These are phyloP conservation scores for Tetraodon nigroviridis DNA, from an alignment of 2,113 vertebrate genomes.

Conservation along the genomic window DNA sequence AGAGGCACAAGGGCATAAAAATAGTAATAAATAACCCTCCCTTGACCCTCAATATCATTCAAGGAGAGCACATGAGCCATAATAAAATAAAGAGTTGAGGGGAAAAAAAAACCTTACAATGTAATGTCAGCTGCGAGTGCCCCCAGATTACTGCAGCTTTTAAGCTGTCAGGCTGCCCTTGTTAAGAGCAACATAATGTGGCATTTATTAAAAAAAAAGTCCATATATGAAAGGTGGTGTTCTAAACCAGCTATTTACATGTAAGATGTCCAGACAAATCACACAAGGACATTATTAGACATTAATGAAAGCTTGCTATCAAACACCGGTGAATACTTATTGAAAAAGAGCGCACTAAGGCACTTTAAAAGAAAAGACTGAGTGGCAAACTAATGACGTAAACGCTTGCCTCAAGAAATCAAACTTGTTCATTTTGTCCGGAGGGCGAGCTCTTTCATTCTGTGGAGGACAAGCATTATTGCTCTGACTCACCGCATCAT, in stretches of 20 bases:
- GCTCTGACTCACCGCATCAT: conserved; percentile 1
- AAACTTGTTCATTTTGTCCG: conserved; percentile 4
- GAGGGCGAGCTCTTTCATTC: conserved; percentile 24
- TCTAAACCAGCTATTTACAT: conserved; percentile 52
- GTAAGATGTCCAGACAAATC: conserved; percentile 49
- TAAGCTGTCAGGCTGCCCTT: conserved; percentile 28
- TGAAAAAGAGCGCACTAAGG: conserved; percentile 37
- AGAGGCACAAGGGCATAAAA: conserved; percentile 28
- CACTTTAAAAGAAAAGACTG: conserved; percentile 35
- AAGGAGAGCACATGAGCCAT: conserved; percentile 23
- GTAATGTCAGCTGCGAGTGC: conserved; percentile 11
- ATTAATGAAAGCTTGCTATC: conserved; percentile 50
- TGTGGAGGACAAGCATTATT: conserved; percentile 5
- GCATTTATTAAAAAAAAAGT: conserved; percentile 17
- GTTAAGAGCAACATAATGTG: conserved; percentile 10
- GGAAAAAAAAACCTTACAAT: neutral
- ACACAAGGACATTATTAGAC: conserved; percentile 33
- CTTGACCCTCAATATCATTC: conserved; percentile 30
- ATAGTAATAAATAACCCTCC: conserved; percentile 35
- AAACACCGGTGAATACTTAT: conserved; percentile 40
- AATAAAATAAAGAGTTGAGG: conserved; percentile 4
- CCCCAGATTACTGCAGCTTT: conserved; percentile 29
- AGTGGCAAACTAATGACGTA: conserved; percentile 27
- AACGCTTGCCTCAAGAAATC: conserved; percentile 13
- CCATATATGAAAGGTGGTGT: conserved; percentile 26